Evolutionary conservation across 2,113 vertebrate species (phyloP), one percentile per base, ranked within the genome.

Genomic region (Corythornis vintsioides): DNA sequence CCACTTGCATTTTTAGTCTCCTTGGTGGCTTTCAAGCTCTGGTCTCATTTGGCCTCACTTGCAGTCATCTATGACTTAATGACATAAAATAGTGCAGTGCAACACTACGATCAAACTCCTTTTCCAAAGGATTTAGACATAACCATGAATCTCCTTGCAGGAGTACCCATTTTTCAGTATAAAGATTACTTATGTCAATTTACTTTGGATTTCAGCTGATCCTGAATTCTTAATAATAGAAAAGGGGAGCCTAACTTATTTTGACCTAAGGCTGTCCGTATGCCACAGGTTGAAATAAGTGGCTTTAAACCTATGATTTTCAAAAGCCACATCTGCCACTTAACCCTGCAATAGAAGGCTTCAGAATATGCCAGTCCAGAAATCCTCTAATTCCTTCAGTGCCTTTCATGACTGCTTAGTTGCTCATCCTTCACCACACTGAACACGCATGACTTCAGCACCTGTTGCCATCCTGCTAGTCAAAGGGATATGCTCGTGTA

Each of bases 191-290:
- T 81, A 74, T 33, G 73, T 70, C 87, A 86, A 74, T 89, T 95
- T 92, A 83, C 28, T 33, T 86, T 71, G 69, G 80, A 93, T 94
- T 94, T 95, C 35, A 61, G 48, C 60, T 94, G 92, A 91, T 85
- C 82, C 82, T 74, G 69, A 93, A 89, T 88, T 90, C 86, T 78
- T 81, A 89, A 88, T 64, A 87, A 77, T n/a, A 77, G 53, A 73
- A 76, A 89, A 71, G 35, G n/a, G 77, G 7, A 67, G 4, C 21
- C 22, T 74, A 42, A 60, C 77, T 91, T 91, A 80, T 83, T 91
- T 91, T 83, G 65, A 86, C 84, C 73, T 73, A 38, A 59, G 42
- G 82, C 47, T 74, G 29, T 42, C 56, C 0, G 1, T n/a, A 35
- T 42, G 29, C 22, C 64, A 66, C 38, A 75, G n/a, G 48, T 43